Conservation (phyloP, 2,797 vertebrate species). For the Crocodylus rhombifer region DNA sequence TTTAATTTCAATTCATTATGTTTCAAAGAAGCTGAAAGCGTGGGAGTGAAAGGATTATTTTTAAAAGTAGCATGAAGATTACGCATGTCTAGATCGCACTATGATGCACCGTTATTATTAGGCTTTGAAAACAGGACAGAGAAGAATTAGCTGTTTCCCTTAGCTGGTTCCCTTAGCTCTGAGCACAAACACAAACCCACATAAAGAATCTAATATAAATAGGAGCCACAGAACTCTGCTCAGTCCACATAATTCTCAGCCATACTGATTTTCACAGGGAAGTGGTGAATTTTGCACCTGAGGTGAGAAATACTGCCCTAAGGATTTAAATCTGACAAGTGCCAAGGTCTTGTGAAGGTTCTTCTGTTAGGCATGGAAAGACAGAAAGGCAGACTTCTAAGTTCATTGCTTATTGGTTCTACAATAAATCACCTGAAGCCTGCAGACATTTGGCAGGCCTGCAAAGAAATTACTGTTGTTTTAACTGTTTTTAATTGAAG, state of each 20-base stretch:
- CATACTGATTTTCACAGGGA: conserved; percentile 66
- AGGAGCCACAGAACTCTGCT: conserved; percentile 42
- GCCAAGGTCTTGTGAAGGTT: conserved; percentile 70
- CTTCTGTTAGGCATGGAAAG: conserved; percentile 50
- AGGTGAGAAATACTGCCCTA: conserved; percentile 78
- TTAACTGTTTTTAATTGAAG: conserved; percentile 53
- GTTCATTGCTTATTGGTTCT: neutral
- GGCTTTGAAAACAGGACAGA: neutral
- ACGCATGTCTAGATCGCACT: neutral
- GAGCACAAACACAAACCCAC: neutral
- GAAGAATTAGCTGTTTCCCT: conserved; percentile 2
- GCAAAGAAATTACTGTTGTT: conserved; percentile 66
- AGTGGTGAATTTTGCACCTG: conserved; percentile 77
- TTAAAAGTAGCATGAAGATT: conserved; percentile 4
- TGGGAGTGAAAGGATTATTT: conserved; percentile 49
- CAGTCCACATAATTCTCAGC: neutral
- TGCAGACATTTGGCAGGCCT: conserved; percentile 65
- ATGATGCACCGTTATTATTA: conserved; percentile 7
- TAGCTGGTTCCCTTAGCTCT: neutral
- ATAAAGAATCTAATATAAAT: conserved; percentile 41
- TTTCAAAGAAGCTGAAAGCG: conserved; percentile 57
- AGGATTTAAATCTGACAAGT: conserved; percentile 74
- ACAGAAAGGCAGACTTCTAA: conserved; percentile 45
- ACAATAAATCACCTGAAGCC: conserved; percentile 68
- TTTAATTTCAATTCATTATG: conserved; percentile 53